Conservation (phyloP, 2,888 invertebrate genomes). For the Tanypteryx hageni region DNA sequence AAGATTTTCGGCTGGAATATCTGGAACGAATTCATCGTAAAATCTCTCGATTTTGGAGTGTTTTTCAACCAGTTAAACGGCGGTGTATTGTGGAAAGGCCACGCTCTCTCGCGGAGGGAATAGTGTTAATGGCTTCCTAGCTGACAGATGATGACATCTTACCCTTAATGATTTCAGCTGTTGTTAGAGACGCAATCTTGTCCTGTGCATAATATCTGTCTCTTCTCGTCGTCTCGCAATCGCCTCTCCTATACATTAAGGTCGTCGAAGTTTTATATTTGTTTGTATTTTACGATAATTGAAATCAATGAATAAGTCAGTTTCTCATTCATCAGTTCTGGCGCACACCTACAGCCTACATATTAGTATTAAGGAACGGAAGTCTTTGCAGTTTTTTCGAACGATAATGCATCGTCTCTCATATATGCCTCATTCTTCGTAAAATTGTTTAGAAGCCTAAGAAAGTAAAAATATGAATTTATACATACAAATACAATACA, state of each 20-base stretch:
- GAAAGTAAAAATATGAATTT: no score
- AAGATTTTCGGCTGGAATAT: background rate
- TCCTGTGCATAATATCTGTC: slow-evolving; percentile 13
- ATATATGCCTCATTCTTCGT: no score
- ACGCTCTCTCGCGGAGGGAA: background rate
- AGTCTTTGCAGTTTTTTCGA: no score
- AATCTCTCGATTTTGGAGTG: background rate
- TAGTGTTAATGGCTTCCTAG: background rate
- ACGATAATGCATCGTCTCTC: no score
- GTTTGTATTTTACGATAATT: no score
- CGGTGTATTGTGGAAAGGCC: background rate
- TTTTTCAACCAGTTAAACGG: background rate
- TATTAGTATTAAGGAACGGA: no score
- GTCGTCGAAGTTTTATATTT: no score
- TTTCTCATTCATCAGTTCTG: no score
- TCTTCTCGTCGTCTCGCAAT: background rate
- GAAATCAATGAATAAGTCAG: no score
- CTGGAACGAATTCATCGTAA: background rate
- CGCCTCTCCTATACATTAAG: background rate
- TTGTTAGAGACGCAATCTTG: slow-evolving; percentile 1
- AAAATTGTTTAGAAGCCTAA: no score
- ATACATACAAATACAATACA: no score
- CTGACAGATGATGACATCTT: background rate
- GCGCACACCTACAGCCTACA: no score
- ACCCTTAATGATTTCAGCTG: background rate